These are phyloP conservation scores for Leptatherina wallacei DNA, from an alignment of 2,797 vertebrate genomes.

Conservation along the genomic window DNA sequence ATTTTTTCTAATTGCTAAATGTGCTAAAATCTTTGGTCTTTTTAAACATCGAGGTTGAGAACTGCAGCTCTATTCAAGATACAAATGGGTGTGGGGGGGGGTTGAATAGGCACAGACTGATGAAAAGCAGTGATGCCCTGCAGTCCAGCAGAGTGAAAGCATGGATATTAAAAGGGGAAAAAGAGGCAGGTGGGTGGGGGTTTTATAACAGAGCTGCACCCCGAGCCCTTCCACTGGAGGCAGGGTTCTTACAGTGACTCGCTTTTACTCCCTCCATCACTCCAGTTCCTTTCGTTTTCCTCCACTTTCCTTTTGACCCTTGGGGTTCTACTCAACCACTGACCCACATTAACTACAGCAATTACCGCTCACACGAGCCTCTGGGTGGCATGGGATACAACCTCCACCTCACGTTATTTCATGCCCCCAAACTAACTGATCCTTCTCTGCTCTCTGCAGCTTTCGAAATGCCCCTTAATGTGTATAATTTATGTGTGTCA, in stretches of 20 bases:
- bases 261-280: conserved; percentile 21
- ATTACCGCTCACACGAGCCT: conserved; percentile 61
- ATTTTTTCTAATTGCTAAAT: conserved; percentile 1
- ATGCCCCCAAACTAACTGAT: background rate
- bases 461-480: conserved; percentile 52
- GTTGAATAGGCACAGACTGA: conserved; percentile 18
- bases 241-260: conserved; percentile 31
- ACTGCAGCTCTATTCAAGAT: conserved; percentile 7
- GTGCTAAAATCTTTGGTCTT: background rate
- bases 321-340: conserved; percentile 51
- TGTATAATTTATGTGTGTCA: conserved; percentile 64
- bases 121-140: conserved; percentile 23
- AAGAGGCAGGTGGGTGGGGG: conserved; percentile 4
- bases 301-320: conserved; percentile 39
- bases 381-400: conserved; percentile 33
- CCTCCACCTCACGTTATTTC: conserved; percentile 22
- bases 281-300: conserved; percentile 8
- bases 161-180: conserved; percentile 47
- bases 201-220: conserved; percentile 40
- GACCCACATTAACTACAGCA: conserved; percentile 71
- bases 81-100: background rate
- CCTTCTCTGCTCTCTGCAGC: conserved; percentile 22
- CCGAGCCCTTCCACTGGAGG: conserved; percentile 33
- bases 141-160: conserved; percentile 10
- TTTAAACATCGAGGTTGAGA: conserved; percentile 16